These are phyloP conservation scores for Zaprionus taronus DNA, from an alignment of 1,140 invertebrate species.

Conservation along the genomic window DNA sequence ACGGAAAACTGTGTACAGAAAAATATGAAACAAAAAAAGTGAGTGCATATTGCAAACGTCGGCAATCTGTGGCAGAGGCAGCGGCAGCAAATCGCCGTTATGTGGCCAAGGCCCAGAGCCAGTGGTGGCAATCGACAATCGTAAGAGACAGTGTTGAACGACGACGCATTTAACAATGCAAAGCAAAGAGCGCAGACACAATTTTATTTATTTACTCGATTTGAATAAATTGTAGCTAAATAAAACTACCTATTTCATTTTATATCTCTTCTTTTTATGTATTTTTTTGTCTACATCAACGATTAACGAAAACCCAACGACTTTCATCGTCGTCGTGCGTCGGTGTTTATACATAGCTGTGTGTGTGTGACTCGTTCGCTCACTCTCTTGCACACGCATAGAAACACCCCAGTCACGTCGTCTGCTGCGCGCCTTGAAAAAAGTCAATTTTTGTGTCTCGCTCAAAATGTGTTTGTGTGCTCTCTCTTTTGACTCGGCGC, in stretches of 20 bases:
- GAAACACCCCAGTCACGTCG: conserved; percentile 48
- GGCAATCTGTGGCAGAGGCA: neutral
- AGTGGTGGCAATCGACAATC: conserved; percentile 1
- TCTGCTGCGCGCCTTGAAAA: conserved; percentile 65
- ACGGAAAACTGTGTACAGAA: conserved; percentile 2
- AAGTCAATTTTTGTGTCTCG: conserved; percentile 69
- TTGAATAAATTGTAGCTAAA: conserved; percentile 58
- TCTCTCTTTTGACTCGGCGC: conserved; percentile 17
- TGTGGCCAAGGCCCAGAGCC: conserved; percentile 8
- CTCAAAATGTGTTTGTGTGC: conserved; percentile 14
- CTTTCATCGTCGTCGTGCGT: conserved; percentile 77
- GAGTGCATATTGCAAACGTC: conserved; percentile 34
- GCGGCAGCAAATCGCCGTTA: conserved; percentile 17
- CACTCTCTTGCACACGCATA: conserved; percentile 43
- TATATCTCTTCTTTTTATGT: conserved; percentile 41
- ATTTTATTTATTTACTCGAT: conserved; percentile 43
- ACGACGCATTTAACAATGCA: conserved; percentile 30
- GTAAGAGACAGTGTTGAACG: conserved; percentile 8
- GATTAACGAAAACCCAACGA: conserved; percentile 82
- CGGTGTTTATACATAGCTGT: conserved; percentile 50
- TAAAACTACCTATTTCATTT: conserved; percentile 66
- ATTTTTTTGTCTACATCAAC: conserved; percentile 80
- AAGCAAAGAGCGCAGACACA: neutral
- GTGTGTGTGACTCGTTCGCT: conserved; percentile 59
- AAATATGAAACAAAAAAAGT: conserved; percentile 32